Conservation (phyloP, 1,140 invertebrate genomes). For the Pseudachorutes palmiensis region DNA sequence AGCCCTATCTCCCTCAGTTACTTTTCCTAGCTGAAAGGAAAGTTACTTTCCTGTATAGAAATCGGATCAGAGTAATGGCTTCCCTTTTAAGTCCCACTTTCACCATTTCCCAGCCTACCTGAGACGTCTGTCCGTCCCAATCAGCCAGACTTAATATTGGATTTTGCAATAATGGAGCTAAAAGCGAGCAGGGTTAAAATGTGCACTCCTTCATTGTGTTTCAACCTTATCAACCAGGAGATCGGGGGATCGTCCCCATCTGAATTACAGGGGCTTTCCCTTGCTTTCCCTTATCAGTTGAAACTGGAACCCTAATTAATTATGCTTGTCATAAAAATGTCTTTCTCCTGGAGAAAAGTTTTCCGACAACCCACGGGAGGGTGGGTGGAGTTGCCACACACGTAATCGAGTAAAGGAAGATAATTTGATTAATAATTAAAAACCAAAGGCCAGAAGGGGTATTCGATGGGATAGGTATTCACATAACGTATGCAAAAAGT, state of each 20-base stretch:
- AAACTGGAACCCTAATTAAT: neutral
- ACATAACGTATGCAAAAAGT: conserved; percentile 2
- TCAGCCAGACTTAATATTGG: neutral
- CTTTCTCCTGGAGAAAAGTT: conserved; percentile 6
- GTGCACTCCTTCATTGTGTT: too few species aligned
- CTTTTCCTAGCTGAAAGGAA: conserved; percentile 1
- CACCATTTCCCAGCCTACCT: neutral
- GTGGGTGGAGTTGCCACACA: too few species aligned
- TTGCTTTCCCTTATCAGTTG: neutral
- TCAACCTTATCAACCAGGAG: too few species aligned
- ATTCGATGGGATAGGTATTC: neutral
- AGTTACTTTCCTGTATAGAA: conserved; percentile 10
- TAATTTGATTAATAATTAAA: conserved; percentile 10
- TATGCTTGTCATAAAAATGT: conserved; percentile 10
- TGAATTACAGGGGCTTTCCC: neutral
- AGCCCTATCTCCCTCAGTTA: neutral
- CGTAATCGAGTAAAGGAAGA: neutral
- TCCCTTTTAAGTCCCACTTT: neutral
- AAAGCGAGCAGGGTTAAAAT: too few species aligned
- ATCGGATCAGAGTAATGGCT: conserved; percentile 4
- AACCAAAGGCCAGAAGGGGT: neutral
- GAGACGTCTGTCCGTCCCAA: neutral
- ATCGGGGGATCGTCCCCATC: neutral
- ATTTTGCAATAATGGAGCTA: too few species aligned
- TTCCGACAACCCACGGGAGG: too few species aligned